Percentiles rank a stretch among this genome's conserved stretches.
Conservation (phyloP, 2,113 vertebrate species). For the Pontoporia blainvillei region DNA sequence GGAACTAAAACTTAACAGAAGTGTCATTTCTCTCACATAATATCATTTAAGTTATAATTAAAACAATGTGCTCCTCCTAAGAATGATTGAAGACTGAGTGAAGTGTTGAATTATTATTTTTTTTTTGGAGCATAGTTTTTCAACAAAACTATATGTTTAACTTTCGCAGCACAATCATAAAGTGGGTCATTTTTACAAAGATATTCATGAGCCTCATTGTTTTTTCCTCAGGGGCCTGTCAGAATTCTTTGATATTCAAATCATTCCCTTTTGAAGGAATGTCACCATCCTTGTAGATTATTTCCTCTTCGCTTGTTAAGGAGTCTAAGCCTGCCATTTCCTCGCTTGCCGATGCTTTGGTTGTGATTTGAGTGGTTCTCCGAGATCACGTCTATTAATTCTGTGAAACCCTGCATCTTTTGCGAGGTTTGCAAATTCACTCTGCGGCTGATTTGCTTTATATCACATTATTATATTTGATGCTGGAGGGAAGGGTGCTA, state of each 20-base stretch:
- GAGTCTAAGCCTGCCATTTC: neutral
- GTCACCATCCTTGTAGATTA: neutral
- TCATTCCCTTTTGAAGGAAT: neutral
- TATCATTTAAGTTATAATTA: neutral
- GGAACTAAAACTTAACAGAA: neutral
- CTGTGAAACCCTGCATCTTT: neutral
- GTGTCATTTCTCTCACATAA: neutral
- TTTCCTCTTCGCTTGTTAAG: fast-evolving
- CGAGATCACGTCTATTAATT: neutral
- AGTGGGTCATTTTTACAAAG: slow-evolving; percentile 33
- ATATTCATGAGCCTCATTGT: neutral
- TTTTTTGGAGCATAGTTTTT: neutral
- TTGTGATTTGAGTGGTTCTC: neutral
- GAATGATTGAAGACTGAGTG: neutral
- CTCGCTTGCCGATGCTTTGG: neutral
- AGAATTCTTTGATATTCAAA: slow-evolving; percentile 44
- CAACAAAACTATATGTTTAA: neutral
- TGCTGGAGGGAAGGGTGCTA: neutral
- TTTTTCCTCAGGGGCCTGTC: neutral
- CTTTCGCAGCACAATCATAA: neutral
- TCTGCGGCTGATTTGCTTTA: neutral
- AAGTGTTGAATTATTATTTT: neutral
- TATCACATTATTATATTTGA: neutral
- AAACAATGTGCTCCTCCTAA: neutral
- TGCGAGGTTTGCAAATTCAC: neutral